These are phyloP conservation scores for Pardosa pseudoannulata DNA, from an alignment of 2,888 invertebrate genomes.

Conservation along the genomic window DNA sequence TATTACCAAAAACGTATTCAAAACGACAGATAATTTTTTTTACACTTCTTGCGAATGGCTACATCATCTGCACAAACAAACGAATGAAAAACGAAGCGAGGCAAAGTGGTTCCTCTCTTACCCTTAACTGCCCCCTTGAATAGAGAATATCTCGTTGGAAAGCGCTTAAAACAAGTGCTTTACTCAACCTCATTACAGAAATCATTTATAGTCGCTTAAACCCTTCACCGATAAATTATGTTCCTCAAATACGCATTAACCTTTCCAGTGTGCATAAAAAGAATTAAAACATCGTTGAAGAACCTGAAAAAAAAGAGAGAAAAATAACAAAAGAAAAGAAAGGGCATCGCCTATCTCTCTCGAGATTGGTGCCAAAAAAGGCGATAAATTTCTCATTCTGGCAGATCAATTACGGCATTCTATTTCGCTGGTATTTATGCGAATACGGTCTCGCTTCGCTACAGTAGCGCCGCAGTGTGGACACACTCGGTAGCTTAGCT, in stretches of 20 bases:
- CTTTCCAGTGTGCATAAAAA: background rate
- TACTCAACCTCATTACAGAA: background rate
- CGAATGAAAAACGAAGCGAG: too few species aligned
- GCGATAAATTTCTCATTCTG: constrained; percentile 50
- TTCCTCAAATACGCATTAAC: constrained; percentile 2
- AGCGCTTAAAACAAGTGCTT: background rate
- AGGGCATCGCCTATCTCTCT: background rate
- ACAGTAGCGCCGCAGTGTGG: constrained; percentile 66
- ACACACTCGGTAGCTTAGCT: constrained; percentile 61
- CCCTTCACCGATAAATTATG: background rate
- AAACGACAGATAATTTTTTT: too few species aligned
- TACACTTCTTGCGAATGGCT: too few species aligned
- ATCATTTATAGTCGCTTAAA: constrained; percentile 15
- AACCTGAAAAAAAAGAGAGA: background rate
- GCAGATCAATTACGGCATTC: constrained; percentile 46
- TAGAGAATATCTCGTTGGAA: too few species aligned
- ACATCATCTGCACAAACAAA: too few species aligned
- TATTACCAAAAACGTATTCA: too few species aligned
- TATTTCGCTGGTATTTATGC: background rate
- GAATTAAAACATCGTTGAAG: too few species aligned
- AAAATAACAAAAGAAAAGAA: background rate
- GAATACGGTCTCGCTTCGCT: constrained; percentile 23
- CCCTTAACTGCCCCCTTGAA: too few species aligned
- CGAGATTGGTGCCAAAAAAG: constrained; percentile 23
- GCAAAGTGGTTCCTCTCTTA: too few species aligned